A percentile compares a stretch with the other conserved stretches of the same genome.
Conservation (phyloP, 2,888 invertebrate species). For the Sinhomidia bicolor region DNA sequence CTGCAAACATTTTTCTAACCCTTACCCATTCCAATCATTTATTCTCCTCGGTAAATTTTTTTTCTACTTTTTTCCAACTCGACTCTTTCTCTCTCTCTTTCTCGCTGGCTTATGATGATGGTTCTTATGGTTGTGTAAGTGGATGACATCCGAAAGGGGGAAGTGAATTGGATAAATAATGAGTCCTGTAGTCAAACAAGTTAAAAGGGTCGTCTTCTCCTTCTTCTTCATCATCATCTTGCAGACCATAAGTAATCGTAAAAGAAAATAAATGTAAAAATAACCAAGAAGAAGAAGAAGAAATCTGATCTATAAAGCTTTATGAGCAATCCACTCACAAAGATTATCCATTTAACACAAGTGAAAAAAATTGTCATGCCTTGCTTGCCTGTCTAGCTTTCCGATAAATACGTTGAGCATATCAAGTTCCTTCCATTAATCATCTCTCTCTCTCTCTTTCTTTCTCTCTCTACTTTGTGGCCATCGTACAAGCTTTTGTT, state of each 20-base stretch:
- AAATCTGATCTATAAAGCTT: conserved; percentile 6
- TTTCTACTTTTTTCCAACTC: no score
- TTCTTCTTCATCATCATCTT: neutral
- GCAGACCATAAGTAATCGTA: conserved; percentile 30
- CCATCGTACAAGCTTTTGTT: neutral
- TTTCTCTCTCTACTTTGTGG: neutral
- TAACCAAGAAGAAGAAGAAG: conserved; percentile 1
- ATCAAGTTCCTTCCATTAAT: conserved; percentile 68
- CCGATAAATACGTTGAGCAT: conserved; percentile 64
- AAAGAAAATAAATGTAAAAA: conserved; percentile 23
- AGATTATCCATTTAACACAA: conserved; percentile 68
- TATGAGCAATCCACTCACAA: conserved; percentile 45
- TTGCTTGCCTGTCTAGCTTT: conserved; percentile 63
- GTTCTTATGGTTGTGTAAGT: conserved; percentile 27
- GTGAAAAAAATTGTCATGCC: conserved; percentile 59
- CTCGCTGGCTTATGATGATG: neutral
- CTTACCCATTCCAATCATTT: conserved; percentile 59
- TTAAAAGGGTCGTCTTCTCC: conserved; percentile 9
- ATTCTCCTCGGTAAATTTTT: conserved; percentile 53
- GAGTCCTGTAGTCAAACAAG: conserved; percentile 36
- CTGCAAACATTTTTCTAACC: conserved; percentile 67
- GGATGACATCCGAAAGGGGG: conserved; percentile 66
- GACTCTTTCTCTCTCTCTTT: neutral
- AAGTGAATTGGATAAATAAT: conserved; percentile 71
- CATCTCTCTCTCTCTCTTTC: conserved; percentile 49